phyloP scores from a whole-genome alignment of 2,888 invertebrate species.

The Aleiodes alternator region DNA sequence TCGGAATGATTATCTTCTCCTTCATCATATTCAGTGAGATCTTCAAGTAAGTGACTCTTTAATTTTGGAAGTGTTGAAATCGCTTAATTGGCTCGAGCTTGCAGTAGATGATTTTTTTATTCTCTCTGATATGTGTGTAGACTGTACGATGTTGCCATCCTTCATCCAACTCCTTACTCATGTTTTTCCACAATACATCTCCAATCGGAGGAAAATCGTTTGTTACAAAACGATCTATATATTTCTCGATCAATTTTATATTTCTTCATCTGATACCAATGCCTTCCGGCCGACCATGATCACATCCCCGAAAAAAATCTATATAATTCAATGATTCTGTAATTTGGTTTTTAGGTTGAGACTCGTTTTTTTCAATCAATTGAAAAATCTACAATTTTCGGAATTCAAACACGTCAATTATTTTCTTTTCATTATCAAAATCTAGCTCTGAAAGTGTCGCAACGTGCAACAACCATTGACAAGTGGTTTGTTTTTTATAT shows the following conservation, averaged over 20 bases:
- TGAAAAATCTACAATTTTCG: no score
- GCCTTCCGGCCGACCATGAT: neutral
- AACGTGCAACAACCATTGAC: no score
- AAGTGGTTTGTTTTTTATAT: no score
- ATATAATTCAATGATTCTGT: no score
- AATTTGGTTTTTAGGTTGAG: no score
- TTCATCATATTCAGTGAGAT: conserved; percentile 20
- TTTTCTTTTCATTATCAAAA: no score
- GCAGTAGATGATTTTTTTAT: conserved; percentile 41
- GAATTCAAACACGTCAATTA: no score
- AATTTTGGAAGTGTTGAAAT: conserved; percentile 17
- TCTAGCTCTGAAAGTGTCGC: no score
- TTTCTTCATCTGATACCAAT: neutral
- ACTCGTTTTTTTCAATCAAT: no score
- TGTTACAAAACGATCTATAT: conserved; percentile 14
- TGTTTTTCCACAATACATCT: conserved; percentile 44
- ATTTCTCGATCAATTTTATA: neutral
- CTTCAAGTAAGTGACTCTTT: conserved; percentile 28
- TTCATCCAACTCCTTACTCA: conserved; percentile 47
- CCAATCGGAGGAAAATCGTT: conserved; percentile 45
- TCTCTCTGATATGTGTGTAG: conserved; percentile 44
- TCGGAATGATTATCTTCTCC: conserved; percentile 18
- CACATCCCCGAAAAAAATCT: no score
- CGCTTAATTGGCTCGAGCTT: conserved; percentile 39
- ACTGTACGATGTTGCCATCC: conserved; percentile 47